Evolutionary conservation across 2,888 invertebrate species (phyloP).

Genomic region (Noctuana brunneofusca): DNA sequence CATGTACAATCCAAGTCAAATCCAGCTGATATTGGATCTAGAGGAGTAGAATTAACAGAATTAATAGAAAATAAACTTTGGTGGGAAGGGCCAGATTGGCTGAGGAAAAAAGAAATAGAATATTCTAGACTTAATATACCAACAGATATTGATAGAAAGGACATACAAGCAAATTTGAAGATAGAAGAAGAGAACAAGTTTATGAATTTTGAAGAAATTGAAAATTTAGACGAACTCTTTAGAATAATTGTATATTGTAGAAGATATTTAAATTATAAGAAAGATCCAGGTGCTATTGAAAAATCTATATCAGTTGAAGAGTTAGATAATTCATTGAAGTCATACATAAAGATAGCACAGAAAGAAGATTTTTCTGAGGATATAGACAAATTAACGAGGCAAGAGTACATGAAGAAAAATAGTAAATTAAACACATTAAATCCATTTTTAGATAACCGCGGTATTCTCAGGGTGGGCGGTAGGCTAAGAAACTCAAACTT

Average conservation of each 20-base stretch:
- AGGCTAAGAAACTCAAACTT: not conserved
- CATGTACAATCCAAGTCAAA: not conserved
- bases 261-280: not conserved
- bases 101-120: not conserved
- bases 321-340: not conserved
- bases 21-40: not conserved
- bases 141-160: not conserved
- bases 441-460: not conserved
- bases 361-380: not conserved
- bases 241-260: not conserved
- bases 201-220: not conserved
- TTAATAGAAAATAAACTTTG: not conserved
- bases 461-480: not conserved
- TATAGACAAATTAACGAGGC: not conserved
- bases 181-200: not conserved
- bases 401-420: not conserved
- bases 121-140: not conserved
- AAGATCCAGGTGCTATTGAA: too few relatives aligned
- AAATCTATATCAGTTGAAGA: not conserved
- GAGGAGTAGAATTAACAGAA: not conserved
- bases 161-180: not conserved
- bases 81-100: slow-evolving; percentile 1
- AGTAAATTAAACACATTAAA: not conserved
- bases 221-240: not conserved
- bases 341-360: not conserved